These are phyloP conservation scores for Muscina levida DNA, from an alignment of 2,888 invertebrate species.

Conservation along the genomic window DNA sequence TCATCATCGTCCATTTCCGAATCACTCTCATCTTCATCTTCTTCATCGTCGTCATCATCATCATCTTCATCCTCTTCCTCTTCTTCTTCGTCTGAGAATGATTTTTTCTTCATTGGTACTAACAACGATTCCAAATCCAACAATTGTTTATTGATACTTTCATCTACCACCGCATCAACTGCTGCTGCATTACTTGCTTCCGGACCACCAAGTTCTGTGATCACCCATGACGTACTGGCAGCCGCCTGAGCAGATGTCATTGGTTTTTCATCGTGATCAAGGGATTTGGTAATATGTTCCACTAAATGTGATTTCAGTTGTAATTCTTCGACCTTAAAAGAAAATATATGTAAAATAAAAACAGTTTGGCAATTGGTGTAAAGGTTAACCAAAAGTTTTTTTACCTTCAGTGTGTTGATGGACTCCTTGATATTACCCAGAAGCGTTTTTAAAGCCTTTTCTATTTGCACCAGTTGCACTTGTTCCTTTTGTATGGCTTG, in stretches of 20 bases:
- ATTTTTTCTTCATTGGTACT: conserved; percentile 47
- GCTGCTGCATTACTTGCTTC: background rate
- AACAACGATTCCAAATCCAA: conserved; percentile 52
- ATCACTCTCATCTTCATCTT: conserved; percentile 8
- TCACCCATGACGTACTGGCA: background rate
- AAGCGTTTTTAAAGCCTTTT: conserved; percentile 38
- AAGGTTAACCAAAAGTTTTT: no score
- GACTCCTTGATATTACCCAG: conserved; percentile 48
- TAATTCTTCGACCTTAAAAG: conserved; percentile 57
- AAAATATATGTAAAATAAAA: no score
- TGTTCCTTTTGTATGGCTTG: conserved; percentile 56
- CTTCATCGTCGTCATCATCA: conserved; percentile 10
- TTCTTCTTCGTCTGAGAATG: conserved; percentile 28
- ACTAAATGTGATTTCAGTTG: conserved; percentile 55
- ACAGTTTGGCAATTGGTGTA: no score
- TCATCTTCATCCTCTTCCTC: conserved; percentile 62
- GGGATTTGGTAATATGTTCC: conserved; percentile 12
- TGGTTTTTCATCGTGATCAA: conserved; percentile 40
- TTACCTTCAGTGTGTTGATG: conserved; percentile 59
- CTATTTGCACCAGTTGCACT: conserved; percentile 45
- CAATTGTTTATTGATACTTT: conserved; percentile 58
- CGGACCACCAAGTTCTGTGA: background rate
- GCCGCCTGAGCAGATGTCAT: conserved; percentile 53
- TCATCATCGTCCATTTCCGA: conserved; percentile 20
- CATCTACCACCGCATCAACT: conserved; percentile 33